Evolutionary conservation across 1,140 invertebrate genomes (phyloP), one percentile per base, ranked within the genome.

Genomic region (Asbolus verrucosus): DNA sequence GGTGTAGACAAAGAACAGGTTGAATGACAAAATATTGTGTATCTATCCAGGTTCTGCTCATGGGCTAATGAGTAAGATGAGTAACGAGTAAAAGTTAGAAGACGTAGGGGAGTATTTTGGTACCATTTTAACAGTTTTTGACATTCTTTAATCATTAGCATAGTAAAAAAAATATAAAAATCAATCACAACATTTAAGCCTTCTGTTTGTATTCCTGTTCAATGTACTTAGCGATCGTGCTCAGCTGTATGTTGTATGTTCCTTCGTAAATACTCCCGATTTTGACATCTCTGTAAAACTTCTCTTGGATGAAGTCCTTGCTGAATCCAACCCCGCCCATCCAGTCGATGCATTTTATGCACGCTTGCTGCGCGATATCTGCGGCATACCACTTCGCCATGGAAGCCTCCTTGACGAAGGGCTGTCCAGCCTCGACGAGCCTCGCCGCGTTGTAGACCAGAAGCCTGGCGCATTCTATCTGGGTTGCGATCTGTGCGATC

Each of bases 251-350:
- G 78, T 98, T 98, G 71, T 93, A 94, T 13, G 97, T 98, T 69
- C 97, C 97, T 85, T 99, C 97, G 81, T 99, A 99, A 74, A 99
- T 98, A 9, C 94, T 90, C 67, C 96, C 96, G 74, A 98, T 95
- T 84, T 98, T 98, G 70, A 90, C 92, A 78, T 99, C 97, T 73
- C 97, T 86, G 83, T 94, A 98, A 83, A 89, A 98, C 81, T 98
- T 98, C 83, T 99, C 97, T 76, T 98, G 91, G 0, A 96, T 96
- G 81, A 94, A 98, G 78, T 98, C 95, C 74, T 92, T 94, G 0
- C 95, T 97, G 81, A 95, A 98, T 18, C 46, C 97, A 46, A 98
- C 95, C 1, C 97, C 97, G 5, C 97, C 97, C 94, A 98, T 95
- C 86, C 95, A 97, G 78, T 99, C 97, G 39, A 99, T 92, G 80